Conservation (phyloP, 2,113 vertebrate species). For the Madoqua kirkii region DNA sequence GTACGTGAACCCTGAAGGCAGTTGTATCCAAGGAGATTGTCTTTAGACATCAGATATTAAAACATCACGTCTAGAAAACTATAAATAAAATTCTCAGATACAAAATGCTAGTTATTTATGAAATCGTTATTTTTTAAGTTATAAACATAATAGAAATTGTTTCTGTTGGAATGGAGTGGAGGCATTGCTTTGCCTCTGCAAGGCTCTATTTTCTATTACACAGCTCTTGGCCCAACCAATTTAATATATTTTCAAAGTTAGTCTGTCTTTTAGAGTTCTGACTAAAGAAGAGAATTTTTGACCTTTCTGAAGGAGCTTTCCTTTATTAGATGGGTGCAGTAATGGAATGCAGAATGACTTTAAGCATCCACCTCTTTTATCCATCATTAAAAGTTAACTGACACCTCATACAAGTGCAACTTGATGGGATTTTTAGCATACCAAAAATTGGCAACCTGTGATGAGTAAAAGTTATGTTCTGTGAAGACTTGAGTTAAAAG, state of each 20-base stretch:
- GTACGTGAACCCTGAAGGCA: background rate
- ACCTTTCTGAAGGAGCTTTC: slow-evolving; percentile 43
- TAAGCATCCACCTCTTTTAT: slow-evolving; percentile 42
- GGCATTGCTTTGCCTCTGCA: background rate
- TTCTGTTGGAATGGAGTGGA: background rate
- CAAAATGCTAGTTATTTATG: slow-evolving; percentile 22
- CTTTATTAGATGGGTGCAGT: slow-evolving; percentile 42
- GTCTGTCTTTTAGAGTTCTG: slow-evolving; percentile 51
- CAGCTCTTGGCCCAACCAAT: background rate
- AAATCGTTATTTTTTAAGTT: background rate
- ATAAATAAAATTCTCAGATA: background rate
- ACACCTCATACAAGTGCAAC: slow-evolving; percentile 37
- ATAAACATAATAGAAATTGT: background rate
- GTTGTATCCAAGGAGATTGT: background rate
- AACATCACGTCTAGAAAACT: background rate
- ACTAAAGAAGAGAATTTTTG: slow-evolving; percentile 58
- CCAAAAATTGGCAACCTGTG: slow-evolving; percentile 51
- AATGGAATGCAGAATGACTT: slow-evolving; percentile 51
- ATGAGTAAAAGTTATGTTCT: slow-evolving; percentile 29
- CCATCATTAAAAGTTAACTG: slow-evolving; percentile 64
- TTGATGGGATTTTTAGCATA: slow-evolving; percentile 60
- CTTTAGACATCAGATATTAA: slow-evolving; percentile 3
- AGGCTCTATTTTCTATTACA: background rate
- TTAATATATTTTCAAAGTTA: slow-evolving; percentile 51
- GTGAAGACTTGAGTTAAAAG: slow-evolving; percentile 23